Base-by-base conservation (phyloP, 2,888 invertebrate genomes). In the Bhutanitis thaidina region DNA sequence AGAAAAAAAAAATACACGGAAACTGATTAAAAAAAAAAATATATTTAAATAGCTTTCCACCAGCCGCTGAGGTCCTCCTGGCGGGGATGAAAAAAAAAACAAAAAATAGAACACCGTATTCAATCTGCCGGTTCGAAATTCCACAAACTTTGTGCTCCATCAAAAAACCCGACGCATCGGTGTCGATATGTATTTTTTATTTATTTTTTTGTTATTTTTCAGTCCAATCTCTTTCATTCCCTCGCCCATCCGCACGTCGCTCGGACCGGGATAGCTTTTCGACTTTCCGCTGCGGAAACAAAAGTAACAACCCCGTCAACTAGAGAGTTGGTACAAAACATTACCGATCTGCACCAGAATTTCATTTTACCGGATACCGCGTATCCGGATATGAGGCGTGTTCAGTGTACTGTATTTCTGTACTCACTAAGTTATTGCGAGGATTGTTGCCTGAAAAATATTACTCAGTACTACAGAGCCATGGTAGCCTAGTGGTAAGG, bases 151-250 rank as follows among this genome's bases (percentile, higher is more conserved):
- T 45, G n/a, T 36, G 12, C 14, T 15, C 13, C 30, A 30, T 30
- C 37, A 14, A 10, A n/a, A 36, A 9, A 14, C n/a, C 15, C 46
- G 32, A 38, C 20, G n/a, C 36, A 29, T 15, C 15, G 36, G 32
- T 45, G 44, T 37, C 44, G 44, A 45, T 46, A 20, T 32, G n/a
- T n/a, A 38, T 20, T 38, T 38, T 30, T 46, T 39, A 20, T n/a
- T n/a, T n/a, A n/a, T n/a, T n/a, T n/a, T n/a, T n/a, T 38, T 20
- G 20, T 3, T n/a, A 16, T 32, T 38, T 38, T 38, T 46, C n/a
- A 39, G 30, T 13, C 20, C 13, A 4, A 1, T 16, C 13, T 36
- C 38, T 16, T 39, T 25, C 9, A 38, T 29, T 32, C 25, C 20
- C 16, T 3, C 10, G 12, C n/a, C 30, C 32, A 16, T 16, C 32